phyloP scores from a whole-genome alignment of 2,888 invertebrate genomes.

The Megalurothrips usitatus region DNA sequence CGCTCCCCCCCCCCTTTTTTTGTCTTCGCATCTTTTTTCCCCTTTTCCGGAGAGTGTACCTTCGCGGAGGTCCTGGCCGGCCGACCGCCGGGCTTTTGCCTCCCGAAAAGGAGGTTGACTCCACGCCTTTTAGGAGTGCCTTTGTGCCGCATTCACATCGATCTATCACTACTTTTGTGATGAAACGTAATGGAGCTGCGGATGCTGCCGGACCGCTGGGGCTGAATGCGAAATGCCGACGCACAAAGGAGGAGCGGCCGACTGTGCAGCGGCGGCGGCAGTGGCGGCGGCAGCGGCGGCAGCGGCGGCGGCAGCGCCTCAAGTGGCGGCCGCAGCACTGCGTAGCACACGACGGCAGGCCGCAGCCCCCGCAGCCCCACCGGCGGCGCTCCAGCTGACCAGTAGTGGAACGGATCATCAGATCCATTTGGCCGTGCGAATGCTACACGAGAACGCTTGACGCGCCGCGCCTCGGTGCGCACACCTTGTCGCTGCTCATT shows the following conservation, averaged over 20 bases:
- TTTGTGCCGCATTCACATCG: constrained; percentile 5
- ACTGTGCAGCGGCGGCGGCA: not conserved
- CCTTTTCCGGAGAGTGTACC: not conserved
- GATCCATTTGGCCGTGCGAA: too few species aligned
- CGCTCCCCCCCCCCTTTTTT: not conserved
- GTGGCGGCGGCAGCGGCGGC: too few species aligned
- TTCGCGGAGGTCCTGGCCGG: constrained; percentile 1
- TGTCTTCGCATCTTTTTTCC: too few species aligned
- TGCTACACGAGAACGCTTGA: too few species aligned
- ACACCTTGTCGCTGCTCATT: too few species aligned
- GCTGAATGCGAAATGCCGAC: not conserved
- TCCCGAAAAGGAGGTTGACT: constrained; percentile 1
- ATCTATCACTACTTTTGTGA: not conserved
- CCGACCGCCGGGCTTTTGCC: not conserved
- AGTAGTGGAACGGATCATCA: too few species aligned
- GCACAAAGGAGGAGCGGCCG: not conserved
- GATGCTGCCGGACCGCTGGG: not conserved
- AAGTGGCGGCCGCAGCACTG: too few species aligned
- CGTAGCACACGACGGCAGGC: too few species aligned
- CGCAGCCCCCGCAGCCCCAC: too few species aligned
- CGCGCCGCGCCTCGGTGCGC: too few species aligned
- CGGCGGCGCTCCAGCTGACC: too few species aligned
- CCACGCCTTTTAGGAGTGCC: constrained; percentile 18
- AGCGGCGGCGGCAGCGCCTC: too few species aligned
- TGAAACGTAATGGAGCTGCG: not conserved